These are phyloP conservation scores for Spodoptera exigua DNA, from an alignment of 2,888 invertebrate species.

Conservation along the genomic window DNA sequence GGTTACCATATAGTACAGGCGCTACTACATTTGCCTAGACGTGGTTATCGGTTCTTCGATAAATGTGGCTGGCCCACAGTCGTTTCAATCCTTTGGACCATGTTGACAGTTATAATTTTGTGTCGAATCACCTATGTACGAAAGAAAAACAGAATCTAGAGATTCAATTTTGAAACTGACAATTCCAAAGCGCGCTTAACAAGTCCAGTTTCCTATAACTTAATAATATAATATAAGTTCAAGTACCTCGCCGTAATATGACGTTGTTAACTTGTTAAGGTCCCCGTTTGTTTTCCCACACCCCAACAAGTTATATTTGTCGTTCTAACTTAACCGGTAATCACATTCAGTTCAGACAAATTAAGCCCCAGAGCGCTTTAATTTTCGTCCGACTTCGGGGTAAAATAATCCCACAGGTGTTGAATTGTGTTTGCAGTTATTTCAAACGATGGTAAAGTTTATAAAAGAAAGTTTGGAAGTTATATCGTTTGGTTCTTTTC, in stretches of 20 bases:
- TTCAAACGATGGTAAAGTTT: slow-evolving; percentile 70
- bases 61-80: too few species aligned
- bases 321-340: slow-evolving; percentile 70
- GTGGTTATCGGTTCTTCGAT: too few species aligned
- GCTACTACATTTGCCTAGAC: too few species aligned
- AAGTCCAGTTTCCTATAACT: slow-evolving; percentile 46
- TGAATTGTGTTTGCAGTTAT: slow-evolving; percentile 73
- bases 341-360: slow-evolving; percentile 72
- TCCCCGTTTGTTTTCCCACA: slow-evolving; percentile 66
- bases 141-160: too few species aligned
- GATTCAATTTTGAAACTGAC: too few species aligned
- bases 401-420: slow-evolving; percentile 74
- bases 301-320: slow-evolving; percentile 66
- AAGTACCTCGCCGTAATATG: slow-evolving; percentile 50
- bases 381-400: slow-evolving; percentile 67
- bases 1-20: too few species aligned
- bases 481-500: slow-evolving; percentile 57
- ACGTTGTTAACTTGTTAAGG: slow-evolving; percentile 62
- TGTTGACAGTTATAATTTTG: too few species aligned
- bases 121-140: too few species aligned
- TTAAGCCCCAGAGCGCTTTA: slow-evolving; percentile 69
- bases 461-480: slow-evolving; percentile 62
- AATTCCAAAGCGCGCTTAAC: slow-evolving; percentile 17
- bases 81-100: too few species aligned
- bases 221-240: slow-evolving; percentile 43